Conservation (phyloP, 2,797 vertebrate species). For the Benthosema pterotum region DNA sequence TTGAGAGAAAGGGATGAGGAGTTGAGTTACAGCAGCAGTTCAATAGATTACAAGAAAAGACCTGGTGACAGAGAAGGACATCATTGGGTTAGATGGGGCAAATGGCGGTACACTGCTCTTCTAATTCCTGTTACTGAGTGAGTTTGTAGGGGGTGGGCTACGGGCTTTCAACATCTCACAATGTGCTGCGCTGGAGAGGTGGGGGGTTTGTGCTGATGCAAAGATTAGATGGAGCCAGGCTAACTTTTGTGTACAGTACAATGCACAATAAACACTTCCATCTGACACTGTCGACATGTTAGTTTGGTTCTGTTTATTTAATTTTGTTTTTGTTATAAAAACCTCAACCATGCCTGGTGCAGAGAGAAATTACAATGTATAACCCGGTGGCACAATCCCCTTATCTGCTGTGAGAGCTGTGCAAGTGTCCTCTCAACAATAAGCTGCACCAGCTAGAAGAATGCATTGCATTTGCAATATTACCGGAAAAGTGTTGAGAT, state of each 20-base stretch:
- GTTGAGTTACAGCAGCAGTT: constrained; percentile 56
- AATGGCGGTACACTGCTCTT: constrained; percentile 34
- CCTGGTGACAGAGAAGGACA: constrained; percentile 45
- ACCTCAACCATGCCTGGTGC: not conserved
- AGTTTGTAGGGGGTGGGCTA: constrained; percentile 33
- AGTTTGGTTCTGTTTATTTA: no score
- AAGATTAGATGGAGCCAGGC: constrained; percentile 22
- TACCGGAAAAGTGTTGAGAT: constrained; percentile 41
- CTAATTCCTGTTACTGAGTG: constrained; percentile 42
- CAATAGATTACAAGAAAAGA: constrained; percentile 13
- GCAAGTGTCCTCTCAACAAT: constrained; percentile 2
- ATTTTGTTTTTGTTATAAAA: no score
- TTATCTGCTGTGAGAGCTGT: constrained; percentile 18
- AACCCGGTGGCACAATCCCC: constrained; percentile 18
- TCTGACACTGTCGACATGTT: not conserved
- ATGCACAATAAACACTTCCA: constrained; percentile 17
- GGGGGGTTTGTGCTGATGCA: constrained; percentile 45
- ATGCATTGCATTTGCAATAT: constrained; percentile 20
- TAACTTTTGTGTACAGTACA: constrained; percentile 10
- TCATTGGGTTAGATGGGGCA: constrained; percentile 37
- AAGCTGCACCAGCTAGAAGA: constrained; percentile 39
- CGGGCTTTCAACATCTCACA: constrained; percentile 66
- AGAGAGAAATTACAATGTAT: constrained; percentile 19
- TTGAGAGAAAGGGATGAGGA: constrained; percentile 19
- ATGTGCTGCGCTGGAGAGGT: constrained; percentile 52